Conservation (phyloP, 64 coral and sea anemone genomes). For the Cladopsammia gracilis region DNA sequence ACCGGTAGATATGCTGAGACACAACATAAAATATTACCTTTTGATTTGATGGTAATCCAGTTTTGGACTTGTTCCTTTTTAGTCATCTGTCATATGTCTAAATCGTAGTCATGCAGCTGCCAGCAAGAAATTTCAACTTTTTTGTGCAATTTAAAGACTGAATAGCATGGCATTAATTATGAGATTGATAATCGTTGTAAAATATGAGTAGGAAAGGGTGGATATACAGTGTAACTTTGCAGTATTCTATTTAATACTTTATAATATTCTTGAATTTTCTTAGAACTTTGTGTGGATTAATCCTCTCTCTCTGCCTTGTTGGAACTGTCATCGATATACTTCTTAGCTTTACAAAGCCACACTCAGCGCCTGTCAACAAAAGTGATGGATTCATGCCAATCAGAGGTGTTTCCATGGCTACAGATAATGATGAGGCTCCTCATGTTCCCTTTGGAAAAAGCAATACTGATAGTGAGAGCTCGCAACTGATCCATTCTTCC, state of each 20-base stretch:
- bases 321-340: conserved; percentile 66
- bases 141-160: too few relatives aligned
- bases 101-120: too few relatives aligned
- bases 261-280: not conserved
- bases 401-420: not conserved
- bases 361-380: not conserved
- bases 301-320: conserved; percentile 66
- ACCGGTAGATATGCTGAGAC: too few relatives aligned
- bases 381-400: conserved; percentile 1
- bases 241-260: not conserved
- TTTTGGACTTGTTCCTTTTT: too few relatives aligned
- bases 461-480: not conserved
- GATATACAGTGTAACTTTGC: too few relatives aligned
- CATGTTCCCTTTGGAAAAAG: not conserved
- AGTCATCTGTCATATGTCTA: too few relatives aligned
- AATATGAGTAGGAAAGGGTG: too few relatives aligned
- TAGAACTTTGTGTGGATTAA: conserved; percentile 52
- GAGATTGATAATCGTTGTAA: too few relatives aligned
- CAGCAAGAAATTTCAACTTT: too few relatives aligned
- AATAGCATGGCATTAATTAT: too few relatives aligned
- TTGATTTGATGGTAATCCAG: too few relatives aligned
- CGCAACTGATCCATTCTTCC: not conserved
- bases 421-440: not conserved
- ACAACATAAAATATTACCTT: too few relatives aligned
- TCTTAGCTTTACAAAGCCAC: not conserved